These are phyloP conservation scores for Myrmecobius fasciatus DNA, from an alignment of 2,113 vertebrate species.

Conservation along the genomic window DNA sequence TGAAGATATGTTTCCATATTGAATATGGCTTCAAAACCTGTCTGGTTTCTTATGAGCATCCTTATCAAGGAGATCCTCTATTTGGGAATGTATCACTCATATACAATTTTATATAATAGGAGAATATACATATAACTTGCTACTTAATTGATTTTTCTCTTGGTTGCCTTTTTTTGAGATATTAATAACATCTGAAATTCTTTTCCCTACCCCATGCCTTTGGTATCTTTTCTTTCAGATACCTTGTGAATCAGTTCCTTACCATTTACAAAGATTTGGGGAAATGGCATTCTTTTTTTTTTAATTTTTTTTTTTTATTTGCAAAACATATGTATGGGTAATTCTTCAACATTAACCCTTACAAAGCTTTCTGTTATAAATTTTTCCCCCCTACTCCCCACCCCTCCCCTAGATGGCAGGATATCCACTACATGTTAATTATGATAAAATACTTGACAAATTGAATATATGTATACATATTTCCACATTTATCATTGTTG, in stretches of 20 bases:
- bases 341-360: too few relatives aligned
- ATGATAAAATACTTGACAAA: too few relatives aligned
- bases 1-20: neutral
- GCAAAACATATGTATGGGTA: too few relatives aligned
- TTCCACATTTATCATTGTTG: too few relatives aligned
- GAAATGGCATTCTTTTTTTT: slow-evolving; percentile 7
- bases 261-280: neutral
- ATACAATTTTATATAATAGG: neutral
- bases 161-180: neutral
- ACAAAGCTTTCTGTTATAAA: too few relatives aligned
- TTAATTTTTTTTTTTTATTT: too few relatives aligned
- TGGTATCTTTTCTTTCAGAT: slow-evolving; percentile 18
- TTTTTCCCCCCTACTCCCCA: too few relatives aligned
- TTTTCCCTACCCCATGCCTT: neutral
- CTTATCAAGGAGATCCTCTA: neutral
- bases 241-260: neutral
- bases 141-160: neutral
- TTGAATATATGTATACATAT: too few relatives aligned
- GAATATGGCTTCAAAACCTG: neutral
- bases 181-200: neutral
- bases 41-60: neutral
- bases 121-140: neutral
- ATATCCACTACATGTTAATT: too few relatives aligned
- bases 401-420: too few relatives aligned
- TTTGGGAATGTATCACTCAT: neutral